These are phyloP conservation scores for Drosophila subsilvestris DNA, from an alignment of 2,888 invertebrate genomes.

Conservation along the genomic window DNA sequence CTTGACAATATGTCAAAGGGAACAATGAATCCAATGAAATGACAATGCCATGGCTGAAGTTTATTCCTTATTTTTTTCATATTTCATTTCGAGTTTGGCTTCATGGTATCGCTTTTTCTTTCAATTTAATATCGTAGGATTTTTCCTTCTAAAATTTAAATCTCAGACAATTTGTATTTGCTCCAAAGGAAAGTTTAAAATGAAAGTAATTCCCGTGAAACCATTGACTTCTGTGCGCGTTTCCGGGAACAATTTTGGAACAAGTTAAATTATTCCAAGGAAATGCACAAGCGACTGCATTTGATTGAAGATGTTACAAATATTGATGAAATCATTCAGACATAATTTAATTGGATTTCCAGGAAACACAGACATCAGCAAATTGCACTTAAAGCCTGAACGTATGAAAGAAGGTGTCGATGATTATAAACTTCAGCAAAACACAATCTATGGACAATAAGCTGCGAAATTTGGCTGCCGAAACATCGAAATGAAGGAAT, in stretches of 20 bases:
- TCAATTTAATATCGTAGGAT: not conserved
- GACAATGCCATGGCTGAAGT: too few relatives aligned
- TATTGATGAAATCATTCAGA: not conserved
- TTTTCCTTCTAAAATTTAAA: too few relatives aligned
- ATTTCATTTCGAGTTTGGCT: not conserved
- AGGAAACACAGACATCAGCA: not conserved
- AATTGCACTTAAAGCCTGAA: not conserved
- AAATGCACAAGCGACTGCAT: not conserved
- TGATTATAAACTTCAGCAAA: too few relatives aligned
- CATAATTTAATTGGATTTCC: not conserved
- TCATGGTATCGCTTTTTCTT: not conserved
- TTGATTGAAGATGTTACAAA: not conserved
- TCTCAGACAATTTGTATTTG: too few relatives aligned
- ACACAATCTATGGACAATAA: too few relatives aligned
- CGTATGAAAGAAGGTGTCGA: too few relatives aligned
- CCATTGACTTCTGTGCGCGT: not conserved
- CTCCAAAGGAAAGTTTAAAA: not conserved
- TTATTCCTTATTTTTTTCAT: constrained; percentile 2
- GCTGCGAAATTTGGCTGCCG: too few relatives aligned
- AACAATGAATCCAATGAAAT: constrained; percentile 50
- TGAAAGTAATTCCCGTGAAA: not conserved
- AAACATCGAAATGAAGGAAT: too few relatives aligned
- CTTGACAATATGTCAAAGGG: constrained; percentile 57
- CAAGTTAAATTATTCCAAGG: too few relatives aligned
- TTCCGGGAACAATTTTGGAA: not conserved